Evolutionary conservation across 2,888 invertebrate genomes (phyloP).

Genomic region (Tetranychus truncatus): DNA sequence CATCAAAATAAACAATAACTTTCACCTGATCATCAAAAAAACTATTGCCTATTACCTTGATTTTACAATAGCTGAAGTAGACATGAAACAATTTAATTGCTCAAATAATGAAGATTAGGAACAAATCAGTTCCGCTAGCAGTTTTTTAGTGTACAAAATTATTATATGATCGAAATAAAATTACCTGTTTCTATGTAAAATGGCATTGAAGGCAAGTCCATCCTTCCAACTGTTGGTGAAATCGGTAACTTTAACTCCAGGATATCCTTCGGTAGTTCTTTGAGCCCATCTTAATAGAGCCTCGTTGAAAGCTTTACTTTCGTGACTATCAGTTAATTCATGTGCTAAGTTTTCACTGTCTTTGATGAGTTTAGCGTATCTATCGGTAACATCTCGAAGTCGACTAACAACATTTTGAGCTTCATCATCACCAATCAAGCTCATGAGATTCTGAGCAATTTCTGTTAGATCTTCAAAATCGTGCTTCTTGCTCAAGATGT

Average conservation of each 20-base stretch:
- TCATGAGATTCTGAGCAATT: conserved; percentile 69
- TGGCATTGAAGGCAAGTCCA: conserved; percentile 93
- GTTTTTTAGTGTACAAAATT: too few relatives aligned
- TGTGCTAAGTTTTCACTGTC: conserved; percentile 62
- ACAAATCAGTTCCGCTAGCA: too few relatives aligned
- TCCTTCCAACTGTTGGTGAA: conserved; percentile 95
- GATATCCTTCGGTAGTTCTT: conserved; percentile 88
- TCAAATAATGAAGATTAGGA: too few relatives aligned
- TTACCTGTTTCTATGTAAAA: conserved; percentile 90
- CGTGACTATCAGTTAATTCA: conserved; percentile 44
- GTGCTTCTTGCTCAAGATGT: conserved; percentile 65
- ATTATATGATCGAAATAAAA: too few relatives aligned
- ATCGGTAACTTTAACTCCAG: conserved; percentile 82
- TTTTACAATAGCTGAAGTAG: too few relatives aligned
- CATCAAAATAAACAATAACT: too few relatives aligned
- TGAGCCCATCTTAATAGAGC: conserved; percentile 93
- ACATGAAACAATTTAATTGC: too few relatives aligned
- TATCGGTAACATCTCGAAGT: conserved; percentile 63
- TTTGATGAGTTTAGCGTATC: conserved; percentile 59
- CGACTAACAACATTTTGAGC: conserved; percentile 63
- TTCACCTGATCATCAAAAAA: too few relatives aligned
- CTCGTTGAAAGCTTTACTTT: conserved; percentile 81
- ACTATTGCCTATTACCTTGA: too few relatives aligned
- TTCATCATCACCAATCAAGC: conserved; percentile 75
- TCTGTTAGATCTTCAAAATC: conserved; percentile 74